Evolutionary conservation across 2,113 vertebrate species (phyloP), one percentile per base, ranked within the genome.

Genomic region (Passer montanus): DNA sequence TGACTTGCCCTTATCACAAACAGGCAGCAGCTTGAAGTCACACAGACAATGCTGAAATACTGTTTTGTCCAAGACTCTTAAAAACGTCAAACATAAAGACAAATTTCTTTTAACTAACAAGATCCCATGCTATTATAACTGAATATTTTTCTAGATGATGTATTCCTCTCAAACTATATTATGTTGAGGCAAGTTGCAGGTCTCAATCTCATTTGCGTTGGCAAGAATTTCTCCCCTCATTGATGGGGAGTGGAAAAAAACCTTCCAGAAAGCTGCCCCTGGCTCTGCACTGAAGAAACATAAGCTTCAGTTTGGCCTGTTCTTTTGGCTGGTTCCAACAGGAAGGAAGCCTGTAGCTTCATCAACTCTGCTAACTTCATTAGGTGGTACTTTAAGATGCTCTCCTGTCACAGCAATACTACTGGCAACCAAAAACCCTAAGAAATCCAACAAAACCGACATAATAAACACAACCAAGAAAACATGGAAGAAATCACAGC

Each of bases 171-270:
- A 73, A 96, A 93, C 24, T 55, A 15, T 19, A 78, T 46, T 95
- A 66, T 11, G 18, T 79, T 87, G 81, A 94, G 23, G 78, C 66
- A 93, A 89, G 56, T 68, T 83, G 60, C 60, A 94, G 84, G 93
- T 93, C 84, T 97, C 52, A 88, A 96, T 92, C 94, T 93, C 74
- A 91, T 93, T 78, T 96, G 81, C 19, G 1, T 47, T 90, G 93
- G 84, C 90, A 97, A 91, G 64, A 89, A 84, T 37, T 94, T 93
- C 62, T 91, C 79, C 81, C 58, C 90, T 96, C 93, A 91, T 23
- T 90, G 96, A 95, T 77, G 86, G 56, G 63, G 63, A 97, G 90
- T 92, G 87, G 84, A 96, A 98, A 97, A 96, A 82, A 58, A 41
- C 70, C 91, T 85, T 92, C 37, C 55, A 0, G 28, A 81, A 60